A percentile compares a stretch with the other conserved stretches of the same genome.
Conservation (phyloP, 2,113 vertebrate genomes). For the Lampris incognitus region DNA sequence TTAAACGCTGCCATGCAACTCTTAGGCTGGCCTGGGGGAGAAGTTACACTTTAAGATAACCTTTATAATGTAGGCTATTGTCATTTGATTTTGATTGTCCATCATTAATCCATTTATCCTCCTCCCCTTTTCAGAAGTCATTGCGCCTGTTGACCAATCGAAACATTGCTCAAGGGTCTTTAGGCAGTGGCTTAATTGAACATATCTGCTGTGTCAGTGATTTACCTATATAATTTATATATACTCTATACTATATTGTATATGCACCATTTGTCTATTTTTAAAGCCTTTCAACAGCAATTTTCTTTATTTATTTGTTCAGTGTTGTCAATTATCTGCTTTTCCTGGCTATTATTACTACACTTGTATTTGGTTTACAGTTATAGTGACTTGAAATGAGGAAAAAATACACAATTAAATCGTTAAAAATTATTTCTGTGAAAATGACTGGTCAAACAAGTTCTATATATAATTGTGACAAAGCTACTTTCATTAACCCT, state of each 20-base stretch:
- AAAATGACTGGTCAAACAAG: too few relatives aligned
- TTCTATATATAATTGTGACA: too few relatives aligned
- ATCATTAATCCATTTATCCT: not conserved
- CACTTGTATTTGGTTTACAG: too few relatives aligned
- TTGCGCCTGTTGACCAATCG: not conserved
- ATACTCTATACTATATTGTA: not conserved
- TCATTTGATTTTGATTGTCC: not conserved
- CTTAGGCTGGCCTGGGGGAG: too few relatives aligned
- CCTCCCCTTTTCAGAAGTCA: not conserved
- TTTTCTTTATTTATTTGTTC: slow-evolving; percentile 1
- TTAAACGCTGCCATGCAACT: too few relatives aligned
- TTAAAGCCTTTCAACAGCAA: slow-evolving; percentile 1
- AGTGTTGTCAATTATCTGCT: not conserved
- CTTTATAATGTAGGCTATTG: not conserved
- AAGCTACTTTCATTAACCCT: too few relatives aligned
- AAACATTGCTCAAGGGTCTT: not conserved
- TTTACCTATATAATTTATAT: not conserved
- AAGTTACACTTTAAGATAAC: not conserved
- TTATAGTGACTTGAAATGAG: too few relatives aligned
- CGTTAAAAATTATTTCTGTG: too few relatives aligned
- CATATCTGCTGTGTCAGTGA: not conserved
- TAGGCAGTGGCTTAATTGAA: not conserved
- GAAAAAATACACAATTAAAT: too few relatives aligned
- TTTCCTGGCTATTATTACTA: not conserved
- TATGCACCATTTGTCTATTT: not conserved